Conservation (phyloP, 2,113 vertebrate genomes). For the Neodontobutis hainanensis region DNA sequence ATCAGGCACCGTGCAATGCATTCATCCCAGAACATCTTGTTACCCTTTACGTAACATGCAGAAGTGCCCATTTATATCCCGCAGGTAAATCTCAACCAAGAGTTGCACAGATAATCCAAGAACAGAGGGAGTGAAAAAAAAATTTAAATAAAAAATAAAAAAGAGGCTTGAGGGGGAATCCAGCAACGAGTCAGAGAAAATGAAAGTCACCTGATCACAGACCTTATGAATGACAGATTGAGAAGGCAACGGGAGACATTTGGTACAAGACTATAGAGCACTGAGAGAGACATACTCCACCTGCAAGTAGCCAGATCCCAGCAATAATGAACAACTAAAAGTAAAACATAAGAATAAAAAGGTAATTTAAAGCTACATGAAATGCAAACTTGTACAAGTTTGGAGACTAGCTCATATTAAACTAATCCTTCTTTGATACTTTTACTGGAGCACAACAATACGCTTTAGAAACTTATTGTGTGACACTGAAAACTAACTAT, state of each 20-base stretch:
- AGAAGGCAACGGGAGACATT: slow-evolving; percentile 49
- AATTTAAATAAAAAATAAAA: too few species aligned
- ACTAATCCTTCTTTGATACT: too few species aligned
- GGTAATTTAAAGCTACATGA: too few species aligned
- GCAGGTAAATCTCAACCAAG: slow-evolving; percentile 60
- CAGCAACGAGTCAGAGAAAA: neutral
- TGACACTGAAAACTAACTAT: too few species aligned
- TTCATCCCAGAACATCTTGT: slow-evolving; percentile 64
- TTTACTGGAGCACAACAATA: too few species aligned
- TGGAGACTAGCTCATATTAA: too few species aligned
- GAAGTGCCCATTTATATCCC: slow-evolving; percentile 71
- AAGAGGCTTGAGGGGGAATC: neutral
- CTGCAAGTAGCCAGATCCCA: too few species aligned
- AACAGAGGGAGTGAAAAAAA: slow-evolving; percentile 8
- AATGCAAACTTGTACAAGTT: too few species aligned
- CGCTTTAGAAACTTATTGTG: too few species aligned
- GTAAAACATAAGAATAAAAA: too few species aligned
- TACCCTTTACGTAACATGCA: slow-evolving; percentile 58
- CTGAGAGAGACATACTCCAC: neutral
- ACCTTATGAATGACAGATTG: slow-evolving; percentile 53
- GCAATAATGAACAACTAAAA: too few species aligned
- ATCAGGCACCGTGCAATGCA: slow-evolving; percentile 1
- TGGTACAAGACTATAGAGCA: slow-evolving; percentile 10
- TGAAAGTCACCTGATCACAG: slow-evolving; percentile 20
- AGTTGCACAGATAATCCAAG: slow-evolving; percentile 64